Conservation (phyloP, 2,888 invertebrate genomes). For the Andrena praecox region DNA sequence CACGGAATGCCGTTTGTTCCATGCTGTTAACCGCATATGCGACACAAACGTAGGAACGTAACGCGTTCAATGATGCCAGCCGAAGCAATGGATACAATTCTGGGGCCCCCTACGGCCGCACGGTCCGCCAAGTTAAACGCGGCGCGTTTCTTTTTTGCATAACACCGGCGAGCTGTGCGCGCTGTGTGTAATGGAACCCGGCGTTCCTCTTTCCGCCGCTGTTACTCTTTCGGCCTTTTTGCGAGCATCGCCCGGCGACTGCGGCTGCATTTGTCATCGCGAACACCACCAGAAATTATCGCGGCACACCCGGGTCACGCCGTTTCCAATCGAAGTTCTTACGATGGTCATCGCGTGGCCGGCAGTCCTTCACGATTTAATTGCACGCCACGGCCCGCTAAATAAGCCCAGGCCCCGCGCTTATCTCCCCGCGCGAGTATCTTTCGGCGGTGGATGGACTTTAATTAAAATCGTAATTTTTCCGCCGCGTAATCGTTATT, state of each 20-base stretch:
- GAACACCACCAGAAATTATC: neutral
- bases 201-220: neutral
- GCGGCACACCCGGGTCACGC: neutral
- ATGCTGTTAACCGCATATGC: conserved; percentile 60
- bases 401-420: conserved; percentile 37
- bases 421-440: conserved; percentile 27
- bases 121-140: conserved; percentile 66
- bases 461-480: conserved; percentile 62
- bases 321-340: conserved; percentile 15
- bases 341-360: neutral
- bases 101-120: conserved; percentile 25
- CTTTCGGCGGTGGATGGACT: conserved; percentile 25
- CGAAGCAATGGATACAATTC: conserved; percentile 62
- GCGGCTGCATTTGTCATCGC: neutral
- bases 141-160: conserved; percentile 47
- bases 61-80: conserved; percentile 63
- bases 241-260: conserved; percentile 11
- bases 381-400: conserved; percentile 20
- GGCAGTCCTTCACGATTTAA: conserved; percentile 32
- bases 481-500: conserved; percentile 35
- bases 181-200: conserved; percentile 39
- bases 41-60: conserved; percentile 44
- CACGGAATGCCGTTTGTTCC: conserved; percentile 58
- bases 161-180: conserved; percentile 36
- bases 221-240: neutral